Evolutionary conservation across 2,113 vertebrate genomes (phyloP), one percentile per base, ranked within the genome.

Genomic region (Seriola quinqueradiata): DNA sequence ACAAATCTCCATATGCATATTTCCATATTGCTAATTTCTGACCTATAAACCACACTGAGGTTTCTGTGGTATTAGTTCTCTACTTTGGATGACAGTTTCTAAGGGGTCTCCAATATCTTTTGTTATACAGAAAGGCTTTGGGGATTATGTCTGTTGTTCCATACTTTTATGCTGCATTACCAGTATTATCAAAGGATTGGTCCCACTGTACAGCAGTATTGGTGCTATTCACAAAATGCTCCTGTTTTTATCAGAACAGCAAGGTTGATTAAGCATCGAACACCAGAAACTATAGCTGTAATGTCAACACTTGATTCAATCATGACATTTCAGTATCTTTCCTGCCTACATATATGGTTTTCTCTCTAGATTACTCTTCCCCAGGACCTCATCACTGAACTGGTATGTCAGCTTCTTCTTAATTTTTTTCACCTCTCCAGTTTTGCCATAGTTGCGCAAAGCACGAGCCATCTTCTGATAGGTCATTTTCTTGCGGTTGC

Each of bases 391-490:
- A 36, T 97, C 97, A 23, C 98, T 99, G 95, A 99, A 99, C 95
- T 99, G 98, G 89, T 99, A 99, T 0, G 98, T 99, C 89, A 99
- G 93, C 95, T 99, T 99, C 94, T 99, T 99, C 96, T 99, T 99
- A 38, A 99, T 97, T 92, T 99, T 99, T 88, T 97, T 97, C 77
- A 99, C 98, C 92, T 99, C 98, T 25, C 98, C 98, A 3, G 98
- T 99, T 95, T 99, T 99, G 94, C 98, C 97, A 0, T 99, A 99
- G 95, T 99, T 99, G 94, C 98, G 96, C 90, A 99, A 92, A 4
- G 98, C 98, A 4, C 98, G 95, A 10, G 98, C 98, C 98, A 99
- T 99, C 93, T 99, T 99, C 95, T 99, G 98, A 85, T 99, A 99
- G 84, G 98, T 99, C 98, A 99, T 99, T 94, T 99, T 99, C 94